A percentile compares a stretch with the other conserved stretches of the same genome.
Conservation (phyloP, 2,888 invertebrate genomes). For the Callimorpha dominula region DNA sequence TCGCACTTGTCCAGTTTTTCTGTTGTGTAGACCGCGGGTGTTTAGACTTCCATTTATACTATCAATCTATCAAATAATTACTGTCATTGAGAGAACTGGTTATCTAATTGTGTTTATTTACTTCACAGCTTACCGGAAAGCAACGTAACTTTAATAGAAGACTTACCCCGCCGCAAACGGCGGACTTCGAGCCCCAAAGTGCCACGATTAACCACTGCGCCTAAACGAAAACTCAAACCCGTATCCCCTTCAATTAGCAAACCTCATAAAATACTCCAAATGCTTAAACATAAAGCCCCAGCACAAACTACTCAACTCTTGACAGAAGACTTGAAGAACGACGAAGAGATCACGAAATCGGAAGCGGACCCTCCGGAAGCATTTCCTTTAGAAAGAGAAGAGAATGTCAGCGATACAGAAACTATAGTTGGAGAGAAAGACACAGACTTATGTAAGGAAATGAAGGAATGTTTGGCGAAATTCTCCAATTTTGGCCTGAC, state of each 20-base stretch:
- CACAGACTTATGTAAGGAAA: slow-evolving; percentile 61
- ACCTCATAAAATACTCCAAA: slow-evolving; percentile 73
- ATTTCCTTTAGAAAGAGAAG: slow-evolving; percentile 73
- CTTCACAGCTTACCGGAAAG: slow-evolving; percentile 67
- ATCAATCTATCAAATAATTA: too few species aligned
- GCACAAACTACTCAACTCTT: slow-evolving; percentile 54
- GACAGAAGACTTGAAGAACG: slow-evolving; percentile 53
- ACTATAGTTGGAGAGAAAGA: slow-evolving; percentile 64
- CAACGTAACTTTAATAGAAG: slow-evolving; percentile 70
- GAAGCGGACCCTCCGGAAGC: slow-evolving; percentile 77
- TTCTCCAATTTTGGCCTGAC: slow-evolving; percentile 75
- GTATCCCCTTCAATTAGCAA: slow-evolving; percentile 60
- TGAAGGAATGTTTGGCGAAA: slow-evolving; percentile 79
- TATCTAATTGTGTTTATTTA: not conserved
- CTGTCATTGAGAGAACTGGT: too few species aligned
- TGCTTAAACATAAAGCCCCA: slow-evolving; percentile 72
- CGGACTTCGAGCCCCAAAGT: slow-evolving; percentile 65
- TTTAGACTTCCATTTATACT: too few species aligned
- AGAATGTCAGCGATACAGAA: slow-evolving; percentile 68
- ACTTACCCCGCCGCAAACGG: slow-evolving; percentile 68
- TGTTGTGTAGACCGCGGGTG: too few species aligned
- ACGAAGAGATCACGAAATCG: slow-evolving; percentile 51
- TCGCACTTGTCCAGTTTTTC: too few species aligned
- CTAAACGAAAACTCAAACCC: slow-evolving; percentile 74
- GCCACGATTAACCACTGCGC: slow-evolving; percentile 63